Conservation (phyloP, 2,113 vertebrate genomes). For the Cathartes aura region DNA sequence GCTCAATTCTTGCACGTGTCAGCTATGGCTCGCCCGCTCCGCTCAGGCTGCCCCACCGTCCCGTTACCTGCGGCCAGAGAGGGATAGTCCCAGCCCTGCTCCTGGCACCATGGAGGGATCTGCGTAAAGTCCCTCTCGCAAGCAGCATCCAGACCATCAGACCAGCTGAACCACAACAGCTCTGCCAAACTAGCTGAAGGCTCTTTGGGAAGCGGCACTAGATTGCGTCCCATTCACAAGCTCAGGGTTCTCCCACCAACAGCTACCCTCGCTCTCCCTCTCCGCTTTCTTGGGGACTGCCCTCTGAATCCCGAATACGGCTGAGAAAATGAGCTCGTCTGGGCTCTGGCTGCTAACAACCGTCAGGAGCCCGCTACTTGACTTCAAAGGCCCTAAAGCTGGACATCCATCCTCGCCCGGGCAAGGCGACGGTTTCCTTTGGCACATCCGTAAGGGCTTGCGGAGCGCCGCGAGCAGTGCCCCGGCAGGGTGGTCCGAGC, state of each 20-base stretch:
- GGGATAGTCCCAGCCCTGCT: not conserved
- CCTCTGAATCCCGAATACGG: not conserved
- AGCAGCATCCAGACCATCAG: not conserved
- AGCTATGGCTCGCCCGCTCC: rapidly evolving
- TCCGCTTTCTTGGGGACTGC: not conserved
- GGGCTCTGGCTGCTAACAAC: not conserved
- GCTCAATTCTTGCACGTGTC: not conserved
- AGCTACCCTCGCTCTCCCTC: not conserved
- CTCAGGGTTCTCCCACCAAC: not conserved
- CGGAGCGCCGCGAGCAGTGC: rapidly evolving
- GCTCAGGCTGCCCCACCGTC: not conserved
- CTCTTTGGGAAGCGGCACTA: rapidly evolving
- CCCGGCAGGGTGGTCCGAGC: not conserved
- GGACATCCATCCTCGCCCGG: not conserved
- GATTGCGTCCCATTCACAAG: not conserved
- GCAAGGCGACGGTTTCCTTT: not conserved
- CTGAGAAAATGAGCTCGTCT: not conserved
- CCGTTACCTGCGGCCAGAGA: rapidly evolving
- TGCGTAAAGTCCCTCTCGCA: not conserved
- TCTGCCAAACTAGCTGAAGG: not conserved
- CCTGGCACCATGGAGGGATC: not conserved
- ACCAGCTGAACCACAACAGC: not conserved
- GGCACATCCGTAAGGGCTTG: not conserved
- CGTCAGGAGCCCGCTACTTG: rapidly evolving
- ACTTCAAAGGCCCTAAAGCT: not conserved